phyloP scores from a whole-genome alignment of 2,797 vertebrate genomes.

The Babyrousa celebensis region DNA sequence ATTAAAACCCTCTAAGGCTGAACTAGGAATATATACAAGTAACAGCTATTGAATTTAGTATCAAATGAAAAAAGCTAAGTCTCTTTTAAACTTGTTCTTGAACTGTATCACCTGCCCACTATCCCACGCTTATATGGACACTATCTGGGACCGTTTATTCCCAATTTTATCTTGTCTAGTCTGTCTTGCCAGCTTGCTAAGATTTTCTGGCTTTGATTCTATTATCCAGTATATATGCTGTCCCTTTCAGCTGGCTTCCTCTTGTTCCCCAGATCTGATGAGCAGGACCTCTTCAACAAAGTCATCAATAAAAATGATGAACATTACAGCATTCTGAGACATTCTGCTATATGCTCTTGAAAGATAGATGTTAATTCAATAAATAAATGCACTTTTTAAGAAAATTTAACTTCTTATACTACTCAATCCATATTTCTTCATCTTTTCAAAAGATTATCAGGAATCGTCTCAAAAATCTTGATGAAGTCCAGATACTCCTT shows the following conservation, averaged over 20 bases:
- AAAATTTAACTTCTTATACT: neutral
- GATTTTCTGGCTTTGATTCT: slow-evolving; percentile 24
- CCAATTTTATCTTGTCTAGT: neutral
- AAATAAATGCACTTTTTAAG: slow-evolving; percentile 22
- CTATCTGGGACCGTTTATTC: neutral
- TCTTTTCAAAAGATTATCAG: slow-evolving; percentile 39
- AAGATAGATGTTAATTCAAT: slow-evolving; percentile 25
- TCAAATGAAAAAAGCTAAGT: neutral
- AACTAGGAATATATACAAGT: neutral
- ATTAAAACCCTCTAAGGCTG: neutral
- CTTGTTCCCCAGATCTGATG: neutral
- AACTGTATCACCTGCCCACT: neutral
- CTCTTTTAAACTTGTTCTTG: slow-evolving; percentile 50
- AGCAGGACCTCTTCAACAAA: neutral
- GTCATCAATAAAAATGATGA: slow-evolving; percentile 7
- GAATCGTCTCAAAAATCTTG: slow-evolving; percentile 26
- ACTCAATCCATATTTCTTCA: neutral
- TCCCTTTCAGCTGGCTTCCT: neutral
- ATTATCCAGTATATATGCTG: neutral
- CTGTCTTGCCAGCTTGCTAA: neutral
- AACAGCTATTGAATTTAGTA: neutral
- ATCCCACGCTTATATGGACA: neutral
- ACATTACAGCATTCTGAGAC: neutral
- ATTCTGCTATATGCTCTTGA: neutral
- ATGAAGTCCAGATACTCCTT: slow-evolving; percentile 5